Conservation (phyloP, 2,113 vertebrate species). For the Otis tarda region DNA sequence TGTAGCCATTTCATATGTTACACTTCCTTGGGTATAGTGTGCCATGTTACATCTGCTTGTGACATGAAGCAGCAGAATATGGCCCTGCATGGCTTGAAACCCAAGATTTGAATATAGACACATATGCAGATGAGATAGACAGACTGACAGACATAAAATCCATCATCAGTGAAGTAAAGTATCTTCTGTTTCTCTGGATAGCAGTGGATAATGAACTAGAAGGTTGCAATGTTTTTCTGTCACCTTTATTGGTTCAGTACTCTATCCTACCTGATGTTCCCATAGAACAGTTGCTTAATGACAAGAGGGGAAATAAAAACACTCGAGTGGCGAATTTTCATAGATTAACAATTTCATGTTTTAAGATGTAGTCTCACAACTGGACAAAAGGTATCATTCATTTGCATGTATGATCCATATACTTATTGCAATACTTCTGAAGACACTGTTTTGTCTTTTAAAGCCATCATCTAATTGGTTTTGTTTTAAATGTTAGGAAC, state of each 20-base stretch:
- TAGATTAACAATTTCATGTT: background rate
- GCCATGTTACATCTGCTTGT: conserved; percentile 4
- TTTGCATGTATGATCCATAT: background rate
- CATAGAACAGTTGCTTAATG: background rate
- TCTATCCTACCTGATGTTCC: background rate
- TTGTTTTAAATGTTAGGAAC: conserved; percentile 80
- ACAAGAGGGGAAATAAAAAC: background rate
- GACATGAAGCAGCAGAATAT: conserved; percentile 1
- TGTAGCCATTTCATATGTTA: background rate
- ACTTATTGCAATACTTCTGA: background rate
- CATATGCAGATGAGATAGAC: background rate
- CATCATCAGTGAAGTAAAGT: background rate
- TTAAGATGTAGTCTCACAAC: background rate
- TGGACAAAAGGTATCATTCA: background rate
- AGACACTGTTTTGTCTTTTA: background rate
- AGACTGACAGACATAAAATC: background rate
- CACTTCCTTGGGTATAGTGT: background rate
- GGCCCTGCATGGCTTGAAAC: background rate
- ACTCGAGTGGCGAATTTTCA: background rate
- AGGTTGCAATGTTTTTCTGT: background rate
- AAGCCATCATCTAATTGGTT: background rate
- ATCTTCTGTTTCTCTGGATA: background rate
- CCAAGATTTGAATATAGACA: background rate
- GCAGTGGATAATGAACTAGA: background rate
- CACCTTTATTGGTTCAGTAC: background rate